Conservation (phyloP, 1,140 invertebrate species). For the Anthonomus grandis region DNA sequence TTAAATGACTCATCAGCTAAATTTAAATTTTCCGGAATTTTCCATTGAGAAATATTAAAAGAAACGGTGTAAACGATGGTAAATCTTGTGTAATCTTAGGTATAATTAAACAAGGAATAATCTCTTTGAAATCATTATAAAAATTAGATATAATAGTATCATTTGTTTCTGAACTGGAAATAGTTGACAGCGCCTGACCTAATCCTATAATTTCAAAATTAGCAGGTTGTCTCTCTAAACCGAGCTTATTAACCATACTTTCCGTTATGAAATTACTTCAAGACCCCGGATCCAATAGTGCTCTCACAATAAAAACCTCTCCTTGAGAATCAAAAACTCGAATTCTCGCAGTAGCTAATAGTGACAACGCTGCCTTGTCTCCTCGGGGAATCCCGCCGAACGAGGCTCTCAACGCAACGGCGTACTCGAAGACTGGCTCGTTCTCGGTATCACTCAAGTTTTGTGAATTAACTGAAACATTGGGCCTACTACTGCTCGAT, state of each 20-base stretch:
- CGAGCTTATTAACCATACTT: slow-evolving; percentile 3
- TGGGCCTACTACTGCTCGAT: too few species aligned
- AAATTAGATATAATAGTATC: slow-evolving; percentile 5
- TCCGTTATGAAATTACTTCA: slow-evolving; percentile 7
- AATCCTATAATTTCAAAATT: slow-evolving; percentile 7
- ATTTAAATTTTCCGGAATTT: too few species aligned
- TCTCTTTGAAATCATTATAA: slow-evolving; percentile 1
- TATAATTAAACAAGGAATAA: slow-evolving; percentile 1
- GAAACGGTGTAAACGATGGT: neutral
- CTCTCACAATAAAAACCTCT: neutral
- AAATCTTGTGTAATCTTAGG: neutral
- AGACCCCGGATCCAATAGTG: slow-evolving; percentile 2
- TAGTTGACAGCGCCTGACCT: neutral
- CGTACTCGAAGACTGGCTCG: neutral
- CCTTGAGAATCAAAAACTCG: neutral
- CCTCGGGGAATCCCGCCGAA: too few species aligned
- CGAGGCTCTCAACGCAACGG: too few species aligned
- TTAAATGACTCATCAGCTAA: too few species aligned
- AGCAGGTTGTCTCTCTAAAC: neutral
- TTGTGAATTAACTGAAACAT: too few species aligned
- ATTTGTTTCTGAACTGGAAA: neutral
- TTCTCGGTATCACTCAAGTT: too few species aligned
- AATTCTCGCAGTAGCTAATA: neutral
- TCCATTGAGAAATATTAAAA: too few species aligned
- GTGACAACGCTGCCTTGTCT: too few species aligned